Base-by-base conservation (phyloP, 2,888 invertebrate genomes). In the Hyposoter dolosus region DNA sequence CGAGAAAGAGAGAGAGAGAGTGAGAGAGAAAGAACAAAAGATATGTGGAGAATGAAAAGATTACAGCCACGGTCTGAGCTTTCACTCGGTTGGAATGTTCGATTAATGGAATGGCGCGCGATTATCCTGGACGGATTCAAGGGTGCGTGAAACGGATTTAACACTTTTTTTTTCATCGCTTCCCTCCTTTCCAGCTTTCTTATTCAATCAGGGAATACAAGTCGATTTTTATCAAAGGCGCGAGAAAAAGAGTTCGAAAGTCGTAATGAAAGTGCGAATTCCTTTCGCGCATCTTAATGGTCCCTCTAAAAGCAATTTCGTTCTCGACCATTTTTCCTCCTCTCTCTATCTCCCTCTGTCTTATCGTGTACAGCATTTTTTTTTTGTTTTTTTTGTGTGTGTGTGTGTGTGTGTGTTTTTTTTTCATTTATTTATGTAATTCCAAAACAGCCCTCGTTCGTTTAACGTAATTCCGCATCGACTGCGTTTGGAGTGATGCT, bases 61-160 rank as follows among this genome's bases (percentile, higher is more conserved):
- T 60, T 47, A 53, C 35, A 65, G 77, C 45, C 45, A 75, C 65
- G 47, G 28, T 60, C 81, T 45, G 75, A 78, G 81, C 66, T 66
- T 79, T 87, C 81, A 78, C 74, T 63, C 28, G 66, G 63, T 45
- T 79, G 88, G 87, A 88, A 87, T 87, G 87, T 83, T 69, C 83
- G 68, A 82, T 75, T 77, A 81, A 83, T 83, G 88, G 88, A 88
- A 88, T 88, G 87, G 76, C 68, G 83, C 68, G 83, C 74, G 83
- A 88, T 86, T 75, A 82, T 75, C 75, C 72, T 87, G 88, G 88
- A 88, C 88, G 88, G 88, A 88, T 84, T 84, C 66, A 79, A 84
- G 81, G 83, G 78, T 81, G 75, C 69, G 78, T 66, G 83, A 79
- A 69, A 72, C 66, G 35, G 28, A 69, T 68, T 23, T 69, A 65